Evolutionary conservation across 1,140 invertebrate species (phyloP), one percentile per base, ranked within the genome.

Genomic region (Procambarus virginalis): DNA sequence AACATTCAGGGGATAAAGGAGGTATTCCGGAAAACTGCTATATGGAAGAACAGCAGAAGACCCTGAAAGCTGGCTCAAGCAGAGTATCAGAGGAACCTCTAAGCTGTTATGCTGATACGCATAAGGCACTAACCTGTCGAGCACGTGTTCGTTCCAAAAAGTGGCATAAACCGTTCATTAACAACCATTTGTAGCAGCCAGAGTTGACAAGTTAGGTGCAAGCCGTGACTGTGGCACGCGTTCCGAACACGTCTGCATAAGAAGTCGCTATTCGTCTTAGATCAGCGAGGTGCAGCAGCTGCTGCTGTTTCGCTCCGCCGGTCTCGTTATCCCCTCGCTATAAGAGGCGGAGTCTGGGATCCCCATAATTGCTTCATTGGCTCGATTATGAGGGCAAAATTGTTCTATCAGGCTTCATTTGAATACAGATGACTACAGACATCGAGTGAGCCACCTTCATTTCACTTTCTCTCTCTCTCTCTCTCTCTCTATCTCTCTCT

Each of bases 391-490:
- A n/a, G 60, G 60, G 49, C 3, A 81, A 81, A 81, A 81, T 81
- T 81, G 79, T 60, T 60, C 79, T 55, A 81, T 81, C 49, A 81
- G 79, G 22, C 20, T 81, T 81, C 79, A 81, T 81, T 81, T 81
- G 79, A 81, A 81, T 81, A 81, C 48, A 81, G 79, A 81, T 60
- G 79, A 81, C 79, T 6, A 64, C 68, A 9, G 68, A 5, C 68
- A 73, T 68, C 64, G 20, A 20, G 64, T 20, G 20, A 68, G 64
- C 10, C 10, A n/a, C 64, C 64, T 68, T 68, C 64, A 17, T 55
- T 64, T 20, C 60, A 2, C 12, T 17, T 20, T 79, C 34, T n/a
- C 77, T 79, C 77, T 48, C 46, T 49, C 77, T 12, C 77, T 79
- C 77, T 12, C 77, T 79, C 76, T 17, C 77, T 79, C 48, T 17